Conservation (phyloP, 1,140 invertebrate genomes). For the Patella vulgata region DNA sequence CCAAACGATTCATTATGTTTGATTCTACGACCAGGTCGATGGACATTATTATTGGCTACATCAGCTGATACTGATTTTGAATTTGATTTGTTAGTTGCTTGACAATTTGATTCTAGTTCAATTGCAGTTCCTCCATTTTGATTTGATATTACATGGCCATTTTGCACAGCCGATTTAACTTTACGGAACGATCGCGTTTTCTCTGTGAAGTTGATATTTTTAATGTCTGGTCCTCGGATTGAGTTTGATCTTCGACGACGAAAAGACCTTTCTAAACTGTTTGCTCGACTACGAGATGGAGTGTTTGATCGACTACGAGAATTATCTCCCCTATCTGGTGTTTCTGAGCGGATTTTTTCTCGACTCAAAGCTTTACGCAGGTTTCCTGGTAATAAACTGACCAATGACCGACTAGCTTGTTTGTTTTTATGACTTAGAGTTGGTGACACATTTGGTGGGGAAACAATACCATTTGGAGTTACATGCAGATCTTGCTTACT, state of each 20-base stretch:
- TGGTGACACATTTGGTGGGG: not conserved
- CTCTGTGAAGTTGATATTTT: constrained; percentile 47
- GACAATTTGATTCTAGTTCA: too few relatives aligned
- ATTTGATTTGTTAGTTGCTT: too few relatives aligned
- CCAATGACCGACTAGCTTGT: constrained; percentile 47
- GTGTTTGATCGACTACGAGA: constrained; percentile 22
- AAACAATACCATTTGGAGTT: constrained; percentile 23
- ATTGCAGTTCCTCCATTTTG: not conserved
- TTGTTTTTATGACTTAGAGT: constrained; percentile 14
- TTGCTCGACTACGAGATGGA: constrained; percentile 29
- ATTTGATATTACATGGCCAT: constrained; percentile 16
- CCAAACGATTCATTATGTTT: too few relatives aligned
- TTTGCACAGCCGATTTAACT: constrained; percentile 26
- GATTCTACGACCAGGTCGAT: too few relatives aligned
- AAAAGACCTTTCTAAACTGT: constrained; percentile 26
- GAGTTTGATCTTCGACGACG: constrained; percentile 34
- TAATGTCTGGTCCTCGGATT: constrained; percentile 33
- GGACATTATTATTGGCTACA: too few relatives aligned
- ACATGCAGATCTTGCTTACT: constrained; percentile 50
- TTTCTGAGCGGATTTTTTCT: constrained; percentile 16
- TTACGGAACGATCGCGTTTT: constrained; percentile 51
- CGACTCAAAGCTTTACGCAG: constrained; percentile 25
- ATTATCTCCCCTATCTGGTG: constrained; percentile 17
- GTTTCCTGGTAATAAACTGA: constrained; percentile 41
- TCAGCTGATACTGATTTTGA: too few relatives aligned